Evolutionary conservation across 2,113 vertebrate species (phyloP).

Genomic region (Noturus placidus): DNA sequence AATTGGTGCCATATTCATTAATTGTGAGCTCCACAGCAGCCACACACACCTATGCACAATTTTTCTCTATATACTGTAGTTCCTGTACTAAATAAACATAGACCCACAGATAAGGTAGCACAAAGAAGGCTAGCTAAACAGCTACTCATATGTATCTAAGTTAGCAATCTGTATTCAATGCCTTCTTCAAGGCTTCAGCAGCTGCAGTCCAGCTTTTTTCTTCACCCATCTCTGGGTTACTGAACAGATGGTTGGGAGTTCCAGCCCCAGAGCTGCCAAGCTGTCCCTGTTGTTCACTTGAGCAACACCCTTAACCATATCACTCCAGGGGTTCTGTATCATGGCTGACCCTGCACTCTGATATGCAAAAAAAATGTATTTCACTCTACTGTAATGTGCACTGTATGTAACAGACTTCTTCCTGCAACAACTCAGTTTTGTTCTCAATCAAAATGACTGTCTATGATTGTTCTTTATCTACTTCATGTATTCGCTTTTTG

Average conservation of each 20-base stretch:
- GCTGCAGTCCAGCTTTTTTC: not conserved
- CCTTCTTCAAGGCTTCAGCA: not conserved
- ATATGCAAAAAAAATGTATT: too few species aligned
- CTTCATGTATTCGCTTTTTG: conserved; percentile 7
- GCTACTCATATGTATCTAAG: not conserved
- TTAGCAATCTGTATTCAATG: not conserved
- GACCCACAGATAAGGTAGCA: not conserved
- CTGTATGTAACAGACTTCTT: not conserved
- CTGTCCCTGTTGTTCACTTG: too few species aligned
- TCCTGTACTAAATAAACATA: not conserved
- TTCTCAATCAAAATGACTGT: not conserved
- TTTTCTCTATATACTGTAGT: not conserved
- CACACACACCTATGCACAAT: not conserved
- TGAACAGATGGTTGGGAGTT: too few species aligned
- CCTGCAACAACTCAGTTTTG: not conserved
- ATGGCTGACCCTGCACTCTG: too few species aligned
- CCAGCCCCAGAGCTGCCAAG: too few species aligned
- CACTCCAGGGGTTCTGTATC: too few species aligned
- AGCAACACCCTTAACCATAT: too few species aligned
- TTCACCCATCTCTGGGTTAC: too few species aligned
- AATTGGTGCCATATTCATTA: not conserved
- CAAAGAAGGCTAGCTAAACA: not conserved
- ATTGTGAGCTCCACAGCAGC: not conserved
- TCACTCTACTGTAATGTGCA: too few species aligned
- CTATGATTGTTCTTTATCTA: not conserved